These are phyloP conservation scores for Macrochelys suwanniensis DNA, from an alignment of 2,797 vertebrate species.

Conservation along the genomic window DNA sequence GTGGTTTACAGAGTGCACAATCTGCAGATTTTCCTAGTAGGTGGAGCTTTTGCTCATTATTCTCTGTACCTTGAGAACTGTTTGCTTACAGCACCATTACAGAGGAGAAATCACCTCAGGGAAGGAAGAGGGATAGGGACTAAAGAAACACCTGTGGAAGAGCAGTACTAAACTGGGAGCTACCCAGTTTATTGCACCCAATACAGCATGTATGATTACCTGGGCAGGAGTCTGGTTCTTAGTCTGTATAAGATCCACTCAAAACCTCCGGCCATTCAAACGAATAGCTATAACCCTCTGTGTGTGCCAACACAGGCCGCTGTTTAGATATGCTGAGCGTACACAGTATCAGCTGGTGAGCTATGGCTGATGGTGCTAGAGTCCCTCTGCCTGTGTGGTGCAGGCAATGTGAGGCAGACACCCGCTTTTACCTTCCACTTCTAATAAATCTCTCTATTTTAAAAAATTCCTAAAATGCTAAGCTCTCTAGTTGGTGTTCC, in stretches of 20 bases:
- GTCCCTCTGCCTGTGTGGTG: accelerated
- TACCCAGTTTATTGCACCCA: too few species aligned
- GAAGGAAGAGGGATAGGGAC: background rate
- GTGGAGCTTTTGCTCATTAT: accelerated
- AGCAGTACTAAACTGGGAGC: background rate
- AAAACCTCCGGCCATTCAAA: background rate
- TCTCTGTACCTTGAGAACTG: accelerated
- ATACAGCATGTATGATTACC: too few species aligned
- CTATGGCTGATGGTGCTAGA: accelerated
- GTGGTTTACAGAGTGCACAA: accelerated
- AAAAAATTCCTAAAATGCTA: background rate
- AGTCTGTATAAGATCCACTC: background rate
- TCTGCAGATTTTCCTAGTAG: accelerated
- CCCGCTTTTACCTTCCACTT: accelerated
- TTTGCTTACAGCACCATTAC: background rate
- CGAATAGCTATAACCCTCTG: background rate
- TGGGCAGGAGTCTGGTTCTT: background rate
- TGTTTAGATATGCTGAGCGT: accelerated
- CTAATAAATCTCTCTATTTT: background rate
- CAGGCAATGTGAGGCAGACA: background rate
- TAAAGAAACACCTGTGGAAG: background rate
- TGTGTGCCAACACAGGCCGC: background rate
- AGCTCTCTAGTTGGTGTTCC: accelerated
- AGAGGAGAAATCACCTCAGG: background rate
- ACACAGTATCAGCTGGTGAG: background rate